A percentile compares a stretch with the other conserved stretches of the same genome.
Conservation (phyloP, 2,888 invertebrate genomes). For the Heliconius ismenius region DNA sequence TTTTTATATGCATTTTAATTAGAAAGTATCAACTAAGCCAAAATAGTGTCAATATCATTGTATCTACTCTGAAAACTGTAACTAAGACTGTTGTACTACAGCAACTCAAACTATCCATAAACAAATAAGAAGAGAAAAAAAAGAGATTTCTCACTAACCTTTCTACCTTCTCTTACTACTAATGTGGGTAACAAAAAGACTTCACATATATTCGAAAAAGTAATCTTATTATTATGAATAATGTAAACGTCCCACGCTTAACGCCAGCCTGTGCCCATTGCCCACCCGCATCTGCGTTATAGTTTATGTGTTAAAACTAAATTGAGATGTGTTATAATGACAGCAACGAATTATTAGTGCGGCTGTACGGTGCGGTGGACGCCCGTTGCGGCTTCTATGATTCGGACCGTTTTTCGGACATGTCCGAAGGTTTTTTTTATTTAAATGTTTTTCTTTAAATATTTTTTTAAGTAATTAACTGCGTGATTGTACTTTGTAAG, state of each 20-base stretch:
- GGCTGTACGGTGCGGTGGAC: constrained; percentile 48
- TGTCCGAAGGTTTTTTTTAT: background rate
- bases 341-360: constrained; percentile 65
- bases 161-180: background rate
- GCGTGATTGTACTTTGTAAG: background rate
- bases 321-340: constrained; percentile 81
- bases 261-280: constrained; percentile 38
- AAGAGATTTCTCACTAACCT: background rate
- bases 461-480: background rate
- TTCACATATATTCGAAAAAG: background rate
- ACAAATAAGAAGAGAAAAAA: background rate
- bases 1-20: too few species aligned
- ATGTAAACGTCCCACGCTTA: constrained; percentile 37
- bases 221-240: constrained; percentile 35
- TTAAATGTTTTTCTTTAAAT: background rate
- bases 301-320: constrained; percentile 73
- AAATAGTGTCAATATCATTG: too few species aligned
- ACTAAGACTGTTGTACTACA: background rate
- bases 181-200: background rate
- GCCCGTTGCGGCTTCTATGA: constrained; percentile 31
- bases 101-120: background rate
- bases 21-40: too few species aligned
- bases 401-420: background rate
- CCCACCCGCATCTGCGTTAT: constrained; percentile 77
- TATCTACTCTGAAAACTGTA: too few species aligned